Conservation (phyloP, 2,797 vertebrate genomes). For the Sebastes hubbsi region DNA sequence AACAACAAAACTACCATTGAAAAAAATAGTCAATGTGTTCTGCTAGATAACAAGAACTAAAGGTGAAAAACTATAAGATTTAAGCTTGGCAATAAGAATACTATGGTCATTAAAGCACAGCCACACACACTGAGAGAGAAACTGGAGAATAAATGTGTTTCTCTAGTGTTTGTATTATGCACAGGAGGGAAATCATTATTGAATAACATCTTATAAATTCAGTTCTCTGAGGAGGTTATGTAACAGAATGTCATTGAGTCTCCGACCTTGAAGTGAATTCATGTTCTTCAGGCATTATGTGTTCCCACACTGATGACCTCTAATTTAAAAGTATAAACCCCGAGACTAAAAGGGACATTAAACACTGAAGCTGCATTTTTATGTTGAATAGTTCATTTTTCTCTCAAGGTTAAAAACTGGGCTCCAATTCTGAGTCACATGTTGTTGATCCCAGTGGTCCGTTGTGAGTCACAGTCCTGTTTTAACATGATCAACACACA, state of each 20-base stretch:
- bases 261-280: conserved; percentile 66
- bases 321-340: conserved; percentile 43
- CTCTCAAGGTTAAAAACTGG: conserved; percentile 43
- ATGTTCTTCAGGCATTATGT: conserved; percentile 29
- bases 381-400: conserved; percentile 7
- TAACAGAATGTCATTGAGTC: conserved; percentile 58
- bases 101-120: not conserved
- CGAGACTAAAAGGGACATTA: not conserved
- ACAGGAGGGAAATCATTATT: conserved; percentile 8
- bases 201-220: conserved; percentile 19
- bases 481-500: conserved; percentile 18
- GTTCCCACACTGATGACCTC: conserved; percentile 24
- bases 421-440: conserved; percentile 31
- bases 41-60: not conserved
- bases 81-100: not conserved
- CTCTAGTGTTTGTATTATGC: not conserved
- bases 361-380: conserved; percentile 12
- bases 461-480: conserved; percentile 31
- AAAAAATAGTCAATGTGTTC: not conserved
- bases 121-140: not conserved
- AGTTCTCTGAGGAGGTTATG: conserved; percentile 53
- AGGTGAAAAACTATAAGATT: not conserved
- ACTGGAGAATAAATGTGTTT: not conserved
- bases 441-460: conserved; percentile 22
- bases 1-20: not conserved